Percentiles rank a stretch among this genome's conserved stretches.
These are phyloP conservation scores for Polyploca ridens DNA, from an alignment of 2,888 invertebrate genomes.

Conservation along the genomic window DNA sequence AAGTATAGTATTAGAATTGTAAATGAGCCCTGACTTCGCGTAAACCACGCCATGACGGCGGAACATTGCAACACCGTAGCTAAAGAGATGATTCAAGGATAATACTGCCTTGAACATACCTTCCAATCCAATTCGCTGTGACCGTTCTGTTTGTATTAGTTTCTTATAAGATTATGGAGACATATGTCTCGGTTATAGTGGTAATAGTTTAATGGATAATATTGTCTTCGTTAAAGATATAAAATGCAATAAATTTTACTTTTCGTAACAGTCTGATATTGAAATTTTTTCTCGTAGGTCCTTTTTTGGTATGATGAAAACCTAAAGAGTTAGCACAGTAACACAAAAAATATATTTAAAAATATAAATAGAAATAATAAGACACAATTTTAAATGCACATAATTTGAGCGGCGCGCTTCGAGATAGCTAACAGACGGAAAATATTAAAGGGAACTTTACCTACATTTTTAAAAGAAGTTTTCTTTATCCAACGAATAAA, in stretches of 20 bases:
- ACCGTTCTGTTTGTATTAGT: slow-evolving; percentile 7
- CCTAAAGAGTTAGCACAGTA: background rate
- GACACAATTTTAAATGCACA: slow-evolving; percentile 75
- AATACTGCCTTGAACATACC: slow-evolving; percentile 43
- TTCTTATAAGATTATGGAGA: background rate
- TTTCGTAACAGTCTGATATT: no score
- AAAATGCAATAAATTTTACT: no score
- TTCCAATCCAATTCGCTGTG: slow-evolving; percentile 23
- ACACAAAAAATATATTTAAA: background rate
- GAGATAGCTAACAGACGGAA: slow-evolving; percentile 77
- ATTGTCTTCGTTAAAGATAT: no score
- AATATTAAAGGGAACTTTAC: slow-evolving; percentile 81
- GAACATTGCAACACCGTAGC: slow-evolving; percentile 54
- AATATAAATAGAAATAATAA: slow-evolving; percentile 46
- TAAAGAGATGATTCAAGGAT: slow-evolving; percentile 63
- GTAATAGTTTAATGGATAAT: background rate
- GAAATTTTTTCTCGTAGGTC: no score
- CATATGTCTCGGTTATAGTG: no score
- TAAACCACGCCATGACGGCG: slow-evolving; percentile 34
- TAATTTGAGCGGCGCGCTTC: slow-evolving; percentile 69
- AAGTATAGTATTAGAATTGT: slow-evolving; percentile 51
- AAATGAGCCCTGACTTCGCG: slow-evolving; percentile 56
- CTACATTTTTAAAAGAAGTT: slow-evolving; percentile 81
- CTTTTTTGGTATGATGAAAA: no score
- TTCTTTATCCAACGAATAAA: slow-evolving; percentile 82